Base-by-base conservation (phyloP, 2,888 invertebrate genomes). In the Agonopterix arenella region DNA sequence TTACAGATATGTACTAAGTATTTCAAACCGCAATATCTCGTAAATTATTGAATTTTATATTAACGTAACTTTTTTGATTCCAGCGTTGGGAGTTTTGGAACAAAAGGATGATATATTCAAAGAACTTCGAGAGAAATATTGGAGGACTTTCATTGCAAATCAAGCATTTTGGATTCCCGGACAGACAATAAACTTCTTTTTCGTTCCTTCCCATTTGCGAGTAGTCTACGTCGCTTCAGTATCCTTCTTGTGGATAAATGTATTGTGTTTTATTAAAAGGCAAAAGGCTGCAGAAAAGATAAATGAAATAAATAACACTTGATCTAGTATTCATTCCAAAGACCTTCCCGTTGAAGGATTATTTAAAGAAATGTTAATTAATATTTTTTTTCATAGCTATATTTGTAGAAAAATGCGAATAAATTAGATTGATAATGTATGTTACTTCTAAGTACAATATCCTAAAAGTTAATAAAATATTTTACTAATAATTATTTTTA, bases 91-190 rank as follows among this genome's bases (percentile, higher is more conserved):
- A 60, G 66, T 93, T 4, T 90, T 96, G 88, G 96, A 96, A 79
- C 80, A 92, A 4, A 92, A 91, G 67, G 81, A 90, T 16, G 92
- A 96, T 66, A 69, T 94, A 2, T 91, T 95, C 57, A 40, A 40
- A n/a, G 96, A 97, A 73, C 91, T 93, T 28, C 90, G 84, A 59
- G 84, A 90, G 41, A 97, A 96, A 76, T 94, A 95, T 59, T 61
- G 91, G 56, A 92, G 91, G 52, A 94, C 96, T 0, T 93, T 93
- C 67, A 56, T 92, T 73, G 92, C 93, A 0, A 96, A 95, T 57
- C 96, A 96, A 66, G 78, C 92, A 48, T 97, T 96, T 76, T 97
- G 97, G 96, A 73, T 96, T 41, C 96, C 96, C 0, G 93, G 92
- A 0, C 96, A 96, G 78, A 90, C 93, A 0, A 70, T 96, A 36